Conservation (phyloP, 2,888 invertebrate genomes). For the Apamea epomidion region DNA sequence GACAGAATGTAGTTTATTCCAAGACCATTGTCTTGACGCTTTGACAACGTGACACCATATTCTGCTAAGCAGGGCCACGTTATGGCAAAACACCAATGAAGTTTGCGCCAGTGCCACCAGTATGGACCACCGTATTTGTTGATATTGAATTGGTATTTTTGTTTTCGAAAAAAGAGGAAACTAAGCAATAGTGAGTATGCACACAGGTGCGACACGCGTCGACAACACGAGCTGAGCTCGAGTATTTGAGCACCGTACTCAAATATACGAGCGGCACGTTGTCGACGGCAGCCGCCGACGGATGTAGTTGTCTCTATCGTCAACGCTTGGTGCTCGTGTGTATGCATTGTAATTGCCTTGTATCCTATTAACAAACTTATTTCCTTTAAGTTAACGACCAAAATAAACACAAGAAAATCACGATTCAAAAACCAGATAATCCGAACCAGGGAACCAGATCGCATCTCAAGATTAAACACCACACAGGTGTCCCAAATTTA, state of each 20-base stretch:
- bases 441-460: constrained; percentile 27
- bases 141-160: background rate
- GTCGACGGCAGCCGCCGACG: background rate
- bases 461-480: constrained; percentile 20
- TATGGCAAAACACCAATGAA: no score
- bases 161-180: no score
- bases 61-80: background rate
- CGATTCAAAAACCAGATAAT: constrained; percentile 23
- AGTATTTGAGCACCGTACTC: background rate
- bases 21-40: no score
- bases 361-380: background rate
- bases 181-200: no score
- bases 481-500: constrained; percentile 19
- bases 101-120: no score
- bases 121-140: no score
- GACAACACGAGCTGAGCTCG: background rate
- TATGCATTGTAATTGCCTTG: background rate
- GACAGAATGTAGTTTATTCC: no score
- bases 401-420: constrained; percentile 23
- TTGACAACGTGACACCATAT: no score
- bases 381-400: background rate
- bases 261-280: background rate
- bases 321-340: background rate
- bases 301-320: background rate
- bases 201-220: background rate